Conservation (phyloP, 2,888 invertebrate species). For the Pogonocherus hispidulus region DNA sequence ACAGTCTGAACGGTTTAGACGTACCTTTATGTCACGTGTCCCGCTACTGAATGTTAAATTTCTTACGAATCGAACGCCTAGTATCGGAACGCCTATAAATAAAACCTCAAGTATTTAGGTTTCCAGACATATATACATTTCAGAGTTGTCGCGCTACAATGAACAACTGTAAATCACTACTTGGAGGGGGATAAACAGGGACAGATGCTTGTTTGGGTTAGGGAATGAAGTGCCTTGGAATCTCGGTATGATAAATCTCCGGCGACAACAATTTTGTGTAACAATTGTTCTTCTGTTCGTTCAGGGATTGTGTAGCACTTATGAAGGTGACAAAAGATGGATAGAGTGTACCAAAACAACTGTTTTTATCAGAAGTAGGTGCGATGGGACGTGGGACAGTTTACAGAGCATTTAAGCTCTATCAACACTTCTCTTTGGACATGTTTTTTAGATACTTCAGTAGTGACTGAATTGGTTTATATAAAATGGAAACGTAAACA, state of each 20-base stretch:
- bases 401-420: too few species aligned
- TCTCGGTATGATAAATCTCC: not conserved
- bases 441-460: too few species aligned
- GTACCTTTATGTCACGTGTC: too few species aligned
- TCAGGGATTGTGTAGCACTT: not conserved
- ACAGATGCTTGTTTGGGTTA: not conserved
- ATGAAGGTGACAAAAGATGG: not conserved
- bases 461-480: too few species aligned
- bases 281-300: not conserved
- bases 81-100: slow-evolving; percentile 36
- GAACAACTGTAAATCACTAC: slow-evolving; percentile 10
- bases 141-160: slow-evolving; percentile 4
- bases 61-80: slow-evolving; percentile 42
- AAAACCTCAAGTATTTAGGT: slow-evolving; percentile 31
- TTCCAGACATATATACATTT: slow-evolving; percentile 10
- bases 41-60: slow-evolving; percentile 44
- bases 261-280: not conserved
- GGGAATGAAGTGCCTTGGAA: not conserved
- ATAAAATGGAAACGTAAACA: too few species aligned
- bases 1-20: too few species aligned
- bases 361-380: not conserved
- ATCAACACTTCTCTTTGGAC: too few species aligned
- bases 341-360: not conserved
- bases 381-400: too few species aligned
- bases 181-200: not conserved